Evolutionary conservation across 2,797 vertebrate species (phyloP).

Genomic region (Poeciliopsis infans): DNA sequence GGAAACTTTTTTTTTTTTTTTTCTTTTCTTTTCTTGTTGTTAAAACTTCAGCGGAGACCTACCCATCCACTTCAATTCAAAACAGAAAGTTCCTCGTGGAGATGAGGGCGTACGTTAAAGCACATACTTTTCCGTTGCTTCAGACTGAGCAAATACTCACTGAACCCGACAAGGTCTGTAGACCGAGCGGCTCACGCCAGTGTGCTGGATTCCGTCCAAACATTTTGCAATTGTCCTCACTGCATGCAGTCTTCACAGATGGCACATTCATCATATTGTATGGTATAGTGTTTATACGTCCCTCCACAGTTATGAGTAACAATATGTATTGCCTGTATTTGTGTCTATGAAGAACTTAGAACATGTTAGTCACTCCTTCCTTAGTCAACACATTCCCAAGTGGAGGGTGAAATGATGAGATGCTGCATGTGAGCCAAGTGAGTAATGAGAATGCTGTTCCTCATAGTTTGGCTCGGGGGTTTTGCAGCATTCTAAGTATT

Average conservation of each 20-base stretch:
- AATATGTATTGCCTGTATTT: constrained; percentile 13
- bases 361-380: constrained; percentile 28
- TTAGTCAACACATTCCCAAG: constrained; percentile 42
- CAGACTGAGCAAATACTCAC: constrained; percentile 34
- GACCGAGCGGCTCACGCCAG: constrained; percentile 20
- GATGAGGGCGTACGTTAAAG: constrained; percentile 1
- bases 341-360: constrained; percentile 23
- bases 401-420: constrained; percentile 17
- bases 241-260: constrained; percentile 30
- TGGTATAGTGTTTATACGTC: constrained; percentile 7
- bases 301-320: constrained; percentile 20
- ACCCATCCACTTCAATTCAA: neutral
- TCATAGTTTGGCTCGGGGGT: constrained; percentile 12
- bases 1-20: constrained; percentile 37
- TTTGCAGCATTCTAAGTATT: neutral
- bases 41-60: constrained; percentile 27
- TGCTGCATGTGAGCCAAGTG: constrained; percentile 3
- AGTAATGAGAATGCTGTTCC: constrained; percentile 11
- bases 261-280: constrained; percentile 22
- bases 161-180: constrained; percentile 34
- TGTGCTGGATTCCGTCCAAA: constrained; percentile 37
- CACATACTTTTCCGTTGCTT: constrained; percentile 13
- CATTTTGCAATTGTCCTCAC: constrained; percentile 50
- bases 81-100: neutral
- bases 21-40: constrained; percentile 12